Percentiles rank a stretch among this genome's conserved stretches.
Evolutionary conservation across 2,888 invertebrate species (phyloP).

Genomic region (Conistra vaccinii): DNA sequence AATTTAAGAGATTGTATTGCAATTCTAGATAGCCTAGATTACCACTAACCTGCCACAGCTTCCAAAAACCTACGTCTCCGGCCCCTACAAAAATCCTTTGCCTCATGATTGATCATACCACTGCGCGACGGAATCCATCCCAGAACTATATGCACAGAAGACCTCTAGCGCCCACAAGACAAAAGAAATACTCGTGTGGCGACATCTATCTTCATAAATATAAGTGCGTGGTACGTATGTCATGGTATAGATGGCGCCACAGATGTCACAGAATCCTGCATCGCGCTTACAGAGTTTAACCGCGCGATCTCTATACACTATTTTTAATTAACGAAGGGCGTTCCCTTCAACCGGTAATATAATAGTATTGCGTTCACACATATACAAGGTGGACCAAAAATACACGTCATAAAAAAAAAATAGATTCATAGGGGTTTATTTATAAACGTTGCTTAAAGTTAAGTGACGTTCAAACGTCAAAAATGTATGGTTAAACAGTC

Average conservation of each 20-base stretch:
- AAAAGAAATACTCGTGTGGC: neutral
- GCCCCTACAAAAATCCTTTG: neutral
- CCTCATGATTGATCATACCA: neutral
- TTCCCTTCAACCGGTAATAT: neutral
- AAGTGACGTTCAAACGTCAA: too few relatives aligned
- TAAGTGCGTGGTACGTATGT: neutral
- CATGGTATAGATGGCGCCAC: conserved; percentile 9
- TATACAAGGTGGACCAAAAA: too few relatives aligned
- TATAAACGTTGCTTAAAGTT: too few relatives aligned
- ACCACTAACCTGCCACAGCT: neutral
- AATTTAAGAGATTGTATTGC: neutral
- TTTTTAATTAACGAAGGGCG: neutral
- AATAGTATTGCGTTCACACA: too few relatives aligned
- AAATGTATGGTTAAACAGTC: too few relatives aligned
- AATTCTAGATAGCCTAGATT: neutral
- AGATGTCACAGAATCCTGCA: neutral
- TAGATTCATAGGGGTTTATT: too few relatives aligned
- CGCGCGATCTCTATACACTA: neutral
- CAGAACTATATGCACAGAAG: neutral
- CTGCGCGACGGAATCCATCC: neutral
- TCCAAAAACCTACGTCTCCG: neutral
- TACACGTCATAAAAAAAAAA: too few relatives aligned
- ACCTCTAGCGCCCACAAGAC: too few relatives aligned
- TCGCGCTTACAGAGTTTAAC: neutral
- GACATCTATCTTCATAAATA: conserved; percentile 17